Conservation (phyloP, 2,797 vertebrate genomes). For the Austrolebias charrua region DNA sequence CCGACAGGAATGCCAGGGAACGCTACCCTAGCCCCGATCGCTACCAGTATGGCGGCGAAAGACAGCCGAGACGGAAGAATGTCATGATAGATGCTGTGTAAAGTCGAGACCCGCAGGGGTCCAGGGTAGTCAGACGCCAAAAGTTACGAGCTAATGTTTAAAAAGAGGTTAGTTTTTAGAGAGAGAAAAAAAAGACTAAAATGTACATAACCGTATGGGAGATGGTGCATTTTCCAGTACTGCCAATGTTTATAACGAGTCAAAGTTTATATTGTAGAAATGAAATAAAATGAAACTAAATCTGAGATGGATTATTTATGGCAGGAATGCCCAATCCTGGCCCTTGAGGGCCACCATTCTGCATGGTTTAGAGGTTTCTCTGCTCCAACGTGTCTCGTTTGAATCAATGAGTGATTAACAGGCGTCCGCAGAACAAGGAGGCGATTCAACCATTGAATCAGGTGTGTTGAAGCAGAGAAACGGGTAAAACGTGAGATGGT, state of each 20-base stretch:
- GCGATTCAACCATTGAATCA: no score
- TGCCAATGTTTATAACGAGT: background rate
- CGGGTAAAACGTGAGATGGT: no score
- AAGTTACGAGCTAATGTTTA: constrained; percentile 27
- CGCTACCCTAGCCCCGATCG: constrained; percentile 74
- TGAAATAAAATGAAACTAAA: constrained; percentile 11
- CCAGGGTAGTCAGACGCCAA: background rate
- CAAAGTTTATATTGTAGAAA: constrained; percentile 26
- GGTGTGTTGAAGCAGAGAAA: no score
- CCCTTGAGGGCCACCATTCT: no score
- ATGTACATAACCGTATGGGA: constrained; percentile 2
- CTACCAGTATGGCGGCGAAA: constrained; percentile 75
- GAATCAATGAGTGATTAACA: no score
- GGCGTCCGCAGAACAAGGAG: no score
- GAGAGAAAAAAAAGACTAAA: constrained; percentile 8
- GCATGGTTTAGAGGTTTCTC: no score
- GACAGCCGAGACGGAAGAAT: constrained; percentile 84
- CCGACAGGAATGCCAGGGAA: constrained; percentile 56
- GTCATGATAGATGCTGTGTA: constrained; percentile 88
- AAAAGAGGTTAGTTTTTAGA: constrained; percentile 13
- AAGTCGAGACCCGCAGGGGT: background rate
- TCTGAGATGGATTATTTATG: background rate
- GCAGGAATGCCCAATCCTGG: no score
- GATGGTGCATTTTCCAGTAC: constrained; percentile 1
- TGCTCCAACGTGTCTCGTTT: no score